Conservation (phyloP, 2,113 vertebrate species). For the Cyprinus carpio region DNA sequence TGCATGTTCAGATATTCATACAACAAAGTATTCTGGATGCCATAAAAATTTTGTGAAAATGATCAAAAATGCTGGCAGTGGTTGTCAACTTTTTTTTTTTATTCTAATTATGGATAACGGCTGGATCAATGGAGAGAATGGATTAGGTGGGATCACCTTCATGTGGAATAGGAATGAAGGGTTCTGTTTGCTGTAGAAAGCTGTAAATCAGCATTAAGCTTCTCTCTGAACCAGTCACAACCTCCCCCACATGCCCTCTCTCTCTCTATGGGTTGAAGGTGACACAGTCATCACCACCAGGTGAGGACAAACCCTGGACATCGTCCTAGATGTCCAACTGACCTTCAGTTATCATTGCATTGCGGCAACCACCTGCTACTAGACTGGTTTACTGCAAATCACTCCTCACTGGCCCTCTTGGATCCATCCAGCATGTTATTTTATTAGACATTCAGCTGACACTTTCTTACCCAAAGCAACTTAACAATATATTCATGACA, state of each 20-base stretch:
- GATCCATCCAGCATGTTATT: background rate
- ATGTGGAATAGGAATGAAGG: background rate
- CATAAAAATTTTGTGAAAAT: too few relatives aligned
- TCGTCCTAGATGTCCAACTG: background rate
- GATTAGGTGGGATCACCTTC: conserved; percentile 8
- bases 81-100: background rate
- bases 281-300: background rate
- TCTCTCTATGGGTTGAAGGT: background rate
- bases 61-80: too few relatives aligned
- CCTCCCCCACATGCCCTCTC: background rate
- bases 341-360: conserved; percentile 18
- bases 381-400: background rate
- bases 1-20: too few relatives aligned
- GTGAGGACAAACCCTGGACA: background rate
- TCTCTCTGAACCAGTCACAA: background rate
- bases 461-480: background rate
- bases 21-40: too few relatives aligned
- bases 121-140: conserved; percentile 13
- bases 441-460: conserved; percentile 24
- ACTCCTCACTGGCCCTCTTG: background rate
- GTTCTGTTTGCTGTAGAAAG: conserved; percentile 17
- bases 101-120: conserved; percentile 14
- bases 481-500: conserved; percentile 18
- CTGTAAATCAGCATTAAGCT: conserved; percentile 29
- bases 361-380: background rate